phyloP scores from a whole-genome alignment of 2,113 vertebrate genomes.

The Podarcis cretensis region DNA sequence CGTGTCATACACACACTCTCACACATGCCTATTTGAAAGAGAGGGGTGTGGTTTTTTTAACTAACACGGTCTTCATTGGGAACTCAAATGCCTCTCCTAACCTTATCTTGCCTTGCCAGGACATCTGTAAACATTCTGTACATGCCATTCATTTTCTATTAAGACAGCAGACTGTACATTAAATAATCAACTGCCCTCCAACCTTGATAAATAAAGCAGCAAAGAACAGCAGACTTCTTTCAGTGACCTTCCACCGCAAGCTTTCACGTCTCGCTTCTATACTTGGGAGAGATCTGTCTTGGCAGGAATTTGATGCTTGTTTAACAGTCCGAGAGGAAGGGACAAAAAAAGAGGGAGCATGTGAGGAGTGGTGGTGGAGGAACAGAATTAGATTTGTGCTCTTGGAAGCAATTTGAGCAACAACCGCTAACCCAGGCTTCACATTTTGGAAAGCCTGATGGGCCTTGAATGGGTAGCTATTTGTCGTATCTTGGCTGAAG shows the following conservation, averaged over 20 bases:
- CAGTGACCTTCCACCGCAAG: background rate
- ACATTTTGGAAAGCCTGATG: background rate
- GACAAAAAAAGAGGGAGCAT: background rate
- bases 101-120: background rate
- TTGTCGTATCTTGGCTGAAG: background rate
- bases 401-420: background rate
- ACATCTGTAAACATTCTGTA: background rate
- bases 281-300: background rate
- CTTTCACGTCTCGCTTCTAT: background rate
- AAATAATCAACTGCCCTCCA: conserved; percentile 11
- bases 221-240: background rate
- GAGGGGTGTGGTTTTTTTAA: background rate
- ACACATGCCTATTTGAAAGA: background rate
- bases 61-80: too few species aligned
- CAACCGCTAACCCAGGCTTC: background rate
- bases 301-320: background rate
- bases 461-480: background rate
- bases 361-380: background rate
- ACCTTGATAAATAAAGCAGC: background rate
- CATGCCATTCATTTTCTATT: background rate
- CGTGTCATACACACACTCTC: background rate
- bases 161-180: background rate
- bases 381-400: background rate
- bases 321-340: background rate
- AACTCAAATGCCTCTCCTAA: rapidly evolving